Percentiles rank a stretch among this genome's conserved stretches.
Evolutionary conservation across 2,888 invertebrate species (phyloP).

Genomic region (Melinopterus prodromus): DNA sequence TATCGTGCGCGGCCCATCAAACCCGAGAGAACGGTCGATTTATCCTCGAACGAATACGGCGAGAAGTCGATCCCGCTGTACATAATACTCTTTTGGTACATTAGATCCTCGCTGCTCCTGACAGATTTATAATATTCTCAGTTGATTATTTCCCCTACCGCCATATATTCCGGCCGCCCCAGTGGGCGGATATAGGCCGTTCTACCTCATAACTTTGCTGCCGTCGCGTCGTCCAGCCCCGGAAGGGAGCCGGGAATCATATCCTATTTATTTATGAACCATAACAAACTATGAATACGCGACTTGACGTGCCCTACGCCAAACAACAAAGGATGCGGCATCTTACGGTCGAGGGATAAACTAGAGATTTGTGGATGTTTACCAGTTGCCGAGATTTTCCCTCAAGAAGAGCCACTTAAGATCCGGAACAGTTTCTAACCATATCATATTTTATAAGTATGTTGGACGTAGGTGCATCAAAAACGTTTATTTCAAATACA

Average conservation of each 20-base stretch:
- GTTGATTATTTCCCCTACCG: background rate
- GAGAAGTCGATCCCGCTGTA: background rate
- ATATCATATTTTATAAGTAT: background rate
- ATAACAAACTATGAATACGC: background rate
- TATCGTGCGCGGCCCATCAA: background rate
- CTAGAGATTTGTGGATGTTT: background rate
- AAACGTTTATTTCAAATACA: too few relatives aligned
- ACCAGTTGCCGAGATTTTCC: background rate
- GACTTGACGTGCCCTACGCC: background rate
- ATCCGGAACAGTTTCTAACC: background rate
- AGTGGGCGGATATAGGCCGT: constrained; percentile 4
- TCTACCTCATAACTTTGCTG: background rate
- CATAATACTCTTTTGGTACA: constrained; percentile 4
- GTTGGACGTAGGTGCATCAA: too few relatives aligned
- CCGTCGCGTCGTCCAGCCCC: background rate
- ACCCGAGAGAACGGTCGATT: background rate
- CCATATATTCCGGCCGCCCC: background rate
- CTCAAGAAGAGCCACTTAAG: background rate
- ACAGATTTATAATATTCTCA: constrained; percentile 4
- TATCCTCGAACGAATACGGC: background rate
- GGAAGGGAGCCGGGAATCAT: background rate
- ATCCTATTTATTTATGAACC: constrained; percentile 4
- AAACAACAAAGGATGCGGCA: background rate
- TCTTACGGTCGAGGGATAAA: background rate
- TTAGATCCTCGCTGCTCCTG: background rate